These are phyloP conservation scores for Hyperoplus lanceolatus DNA, from an alignment of 2,797 vertebrate species.

Conservation along the genomic window DNA sequence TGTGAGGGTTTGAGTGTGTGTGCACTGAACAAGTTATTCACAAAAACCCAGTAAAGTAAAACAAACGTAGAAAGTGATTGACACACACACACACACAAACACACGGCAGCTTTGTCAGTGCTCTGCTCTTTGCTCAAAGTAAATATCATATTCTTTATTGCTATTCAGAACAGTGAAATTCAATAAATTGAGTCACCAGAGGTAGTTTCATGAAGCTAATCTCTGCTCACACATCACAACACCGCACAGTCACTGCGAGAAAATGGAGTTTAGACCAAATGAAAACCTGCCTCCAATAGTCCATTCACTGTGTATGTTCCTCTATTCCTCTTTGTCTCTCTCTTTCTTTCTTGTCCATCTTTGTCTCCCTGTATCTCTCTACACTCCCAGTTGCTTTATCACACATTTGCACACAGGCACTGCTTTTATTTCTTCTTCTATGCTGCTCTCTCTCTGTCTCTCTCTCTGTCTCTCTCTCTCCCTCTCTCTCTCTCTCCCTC, in stretches of 20 bases:
- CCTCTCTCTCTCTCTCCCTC: constrained; percentile 19
- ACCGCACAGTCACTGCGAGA: constrained; percentile 25
- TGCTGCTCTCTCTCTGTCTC: constrained; percentile 34
- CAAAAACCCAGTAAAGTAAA: constrained; percentile 26
- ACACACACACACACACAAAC: constrained; percentile 3
- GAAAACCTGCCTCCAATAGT: constrained; percentile 54
- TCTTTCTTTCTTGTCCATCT: constrained; percentile 9
- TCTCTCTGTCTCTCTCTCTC: constrained; percentile 29
- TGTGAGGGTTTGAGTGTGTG: constrained; percentile 1
- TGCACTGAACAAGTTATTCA: neutral
- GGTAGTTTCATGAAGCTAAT: constrained; percentile 69
- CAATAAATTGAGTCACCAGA: constrained; percentile 65
- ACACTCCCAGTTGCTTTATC: constrained; percentile 60
- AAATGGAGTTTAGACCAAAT: constrained; percentile 42
- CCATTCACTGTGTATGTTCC: constrained; percentile 19
- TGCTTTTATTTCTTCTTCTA: constrained; percentile 43
- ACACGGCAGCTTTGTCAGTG: neutral
- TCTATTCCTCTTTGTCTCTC: constrained; percentile 43
- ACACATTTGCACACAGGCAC: constrained; percentile 69
- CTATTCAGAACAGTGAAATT: constrained; percentile 59
- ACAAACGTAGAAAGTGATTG: constrained; percentile 25
- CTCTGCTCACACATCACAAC: constrained; percentile 61
- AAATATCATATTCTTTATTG: constrained; percentile 65
- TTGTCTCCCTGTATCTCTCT: constrained; percentile 40
- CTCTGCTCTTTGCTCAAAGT: constrained; percentile 40